These are phyloP conservation scores for Knipowitschia caucasica DNA, from an alignment of 2,797 vertebrate genomes.

Conservation along the genomic window DNA sequence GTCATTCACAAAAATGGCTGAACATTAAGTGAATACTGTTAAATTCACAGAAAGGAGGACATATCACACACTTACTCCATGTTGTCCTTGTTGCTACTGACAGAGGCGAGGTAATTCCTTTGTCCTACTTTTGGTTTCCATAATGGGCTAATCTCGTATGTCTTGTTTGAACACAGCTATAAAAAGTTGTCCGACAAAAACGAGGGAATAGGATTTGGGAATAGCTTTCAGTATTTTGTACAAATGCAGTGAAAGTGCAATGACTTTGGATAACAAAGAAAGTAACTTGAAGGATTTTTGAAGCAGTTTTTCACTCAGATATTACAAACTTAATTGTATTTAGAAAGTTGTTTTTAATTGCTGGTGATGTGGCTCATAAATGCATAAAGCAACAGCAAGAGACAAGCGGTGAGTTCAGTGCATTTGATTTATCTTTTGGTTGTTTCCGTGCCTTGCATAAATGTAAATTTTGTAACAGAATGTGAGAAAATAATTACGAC, in stretches of 20 bases:
- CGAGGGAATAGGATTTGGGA: slow-evolving; percentile 9
- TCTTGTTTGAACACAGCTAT: slow-evolving; percentile 22
- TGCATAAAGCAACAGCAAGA: too few relatives aligned
- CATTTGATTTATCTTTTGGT: too few relatives aligned
- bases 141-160: slow-evolving; percentile 20
- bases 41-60: slow-evolving; percentile 22
- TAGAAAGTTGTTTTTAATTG: too few relatives aligned
- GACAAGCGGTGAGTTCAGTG: too few relatives aligned
- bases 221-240: slow-evolving; percentile 12
- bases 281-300: not conserved
- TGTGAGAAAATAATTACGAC: too few relatives aligned
- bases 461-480: too few relatives aligned
- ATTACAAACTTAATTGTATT: too few relatives aligned
- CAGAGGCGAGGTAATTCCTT: slow-evolving; percentile 24
- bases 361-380: too few relatives aligned
- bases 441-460: too few relatives aligned
- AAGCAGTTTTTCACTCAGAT: not conserved
- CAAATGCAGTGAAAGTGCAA: slow-evolving; percentile 1
- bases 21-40: not conserved
- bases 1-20: too few relatives aligned
- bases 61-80: slow-evolving; percentile 6
- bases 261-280: not conserved
- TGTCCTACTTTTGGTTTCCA: slow-evolving; percentile 42
- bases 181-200: slow-evolving; percentile 17
- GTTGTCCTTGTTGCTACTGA: slow-evolving; percentile 16